Conservation (phyloP, 1,140 invertebrate species). For the Neodiprion fabricii region DNA sequence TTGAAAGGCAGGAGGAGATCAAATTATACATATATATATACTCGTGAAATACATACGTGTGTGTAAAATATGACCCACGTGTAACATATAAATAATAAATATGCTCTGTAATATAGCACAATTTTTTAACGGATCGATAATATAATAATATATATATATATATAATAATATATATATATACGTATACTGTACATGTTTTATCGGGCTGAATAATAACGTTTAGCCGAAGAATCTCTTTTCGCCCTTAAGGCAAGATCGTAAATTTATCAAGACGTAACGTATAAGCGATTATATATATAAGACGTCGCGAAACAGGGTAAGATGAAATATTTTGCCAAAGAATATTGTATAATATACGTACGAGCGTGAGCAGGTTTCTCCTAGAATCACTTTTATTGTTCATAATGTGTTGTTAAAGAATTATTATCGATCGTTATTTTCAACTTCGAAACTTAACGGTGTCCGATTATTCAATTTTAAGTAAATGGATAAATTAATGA, state of each 20-base stretch:
- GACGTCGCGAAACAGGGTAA: constrained; percentile 6
- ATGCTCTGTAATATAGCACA: not conserved
- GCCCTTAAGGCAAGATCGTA: not conserved
- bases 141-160: not conserved
- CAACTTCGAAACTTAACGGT: too few species aligned
- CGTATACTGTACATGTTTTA: not conserved
- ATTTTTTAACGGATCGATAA: not conserved
- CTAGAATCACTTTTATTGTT: too few species aligned
- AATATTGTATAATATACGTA: not conserved
- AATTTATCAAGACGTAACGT: not conserved
- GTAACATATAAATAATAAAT: not conserved
- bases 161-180: not conserved
- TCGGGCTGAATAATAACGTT: not conserved
- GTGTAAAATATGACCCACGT: too few species aligned
- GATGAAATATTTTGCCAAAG: constrained; percentile 5
- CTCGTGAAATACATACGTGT: not conserved
- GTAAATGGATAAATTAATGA: too few species aligned
- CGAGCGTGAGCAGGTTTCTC: not conserved
- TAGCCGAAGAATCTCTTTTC: not conserved
- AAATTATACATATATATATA: not conserved
- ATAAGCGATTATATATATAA: not conserved
- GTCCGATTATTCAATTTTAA: too few species aligned
- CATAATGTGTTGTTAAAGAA: too few species aligned
- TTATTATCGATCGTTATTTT: too few species aligned
- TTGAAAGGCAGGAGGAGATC: not conserved